phyloP scores from a whole-genome alignment of 2,113 vertebrate genomes.

The Sorex araneus region DNA sequence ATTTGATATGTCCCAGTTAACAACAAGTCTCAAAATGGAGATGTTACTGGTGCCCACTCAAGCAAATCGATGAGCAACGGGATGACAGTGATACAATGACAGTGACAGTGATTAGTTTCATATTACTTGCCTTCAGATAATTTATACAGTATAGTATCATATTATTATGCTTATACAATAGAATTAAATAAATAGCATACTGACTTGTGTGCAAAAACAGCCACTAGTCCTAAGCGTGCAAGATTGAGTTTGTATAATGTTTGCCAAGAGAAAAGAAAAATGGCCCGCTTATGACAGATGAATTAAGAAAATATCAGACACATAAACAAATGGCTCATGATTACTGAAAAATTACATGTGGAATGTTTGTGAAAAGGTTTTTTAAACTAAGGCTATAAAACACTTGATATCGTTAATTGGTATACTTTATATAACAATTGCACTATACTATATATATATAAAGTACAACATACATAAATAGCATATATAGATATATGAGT shows the following conservation, averaged over 20 bases:
- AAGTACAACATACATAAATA: too few species aligned
- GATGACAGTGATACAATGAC: too few species aligned
- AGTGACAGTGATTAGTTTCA: not conserved
- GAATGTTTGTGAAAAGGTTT: not conserved
- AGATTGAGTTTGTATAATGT: not conserved
- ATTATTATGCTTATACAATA: too few species aligned
- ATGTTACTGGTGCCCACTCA: too few species aligned
- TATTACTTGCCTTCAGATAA: not conserved
- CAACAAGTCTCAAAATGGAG: too few species aligned
- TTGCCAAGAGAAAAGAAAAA: constrained; percentile 31
- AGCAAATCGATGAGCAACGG: too few species aligned
- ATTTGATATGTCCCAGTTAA: too few species aligned
- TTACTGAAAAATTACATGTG: constrained; percentile 62
- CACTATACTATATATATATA: too few species aligned
- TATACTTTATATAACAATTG: constrained; percentile 37
- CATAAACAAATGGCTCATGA: constrained; percentile 65
- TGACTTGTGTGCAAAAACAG: too few species aligned
- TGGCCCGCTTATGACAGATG: too few species aligned
- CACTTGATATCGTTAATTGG: constrained; percentile 65
- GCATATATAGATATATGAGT: constrained; percentile 29
- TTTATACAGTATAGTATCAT: too few species aligned
- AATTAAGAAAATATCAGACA: constrained; percentile 71
- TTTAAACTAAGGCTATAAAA: constrained; percentile 50
- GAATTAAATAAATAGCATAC: too few species aligned
- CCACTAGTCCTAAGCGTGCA: not conserved